Evolutionary conservation across 2,113 vertebrate species (phyloP), one percentile per base, ranked within the genome.

Genomic region (Tenebrosternarchus preto): DNA sequence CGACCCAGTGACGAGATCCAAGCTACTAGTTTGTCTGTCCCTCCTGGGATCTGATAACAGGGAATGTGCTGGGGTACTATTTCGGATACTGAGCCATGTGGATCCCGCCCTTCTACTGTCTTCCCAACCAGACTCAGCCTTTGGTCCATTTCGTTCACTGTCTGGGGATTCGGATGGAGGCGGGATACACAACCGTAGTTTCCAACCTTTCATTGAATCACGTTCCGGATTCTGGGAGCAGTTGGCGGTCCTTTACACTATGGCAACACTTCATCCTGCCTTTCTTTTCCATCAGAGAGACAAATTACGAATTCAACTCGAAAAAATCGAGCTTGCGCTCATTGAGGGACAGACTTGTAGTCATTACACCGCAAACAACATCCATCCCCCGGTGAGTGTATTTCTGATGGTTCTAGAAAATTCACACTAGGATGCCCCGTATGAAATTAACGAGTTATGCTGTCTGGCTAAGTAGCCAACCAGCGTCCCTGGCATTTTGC

Each of bases 241-340:
- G 86, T 82, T 98, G 83, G 92, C 95, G 24, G 90, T 98, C 90
- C 97, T 98, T 6, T 96, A 96, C 81, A 98, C 95, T 77, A 97
- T 98, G 96, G 96, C 96, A 43, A 97, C 96, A 1, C 87, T 97
- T 43, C 97, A 98, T 90, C 96, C 97, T 31, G 96, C 97, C 25
- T 97, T 98, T 84, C 95, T 94, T 56, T 98, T 98, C 87, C 96
- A 98, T 90, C 97, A 98, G 87, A 92, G 96, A 75, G 95, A 96
- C 86, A 95, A 93, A 15, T 91, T 98, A 80, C 86, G 95, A 59
- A 92, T 90, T 61, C 94, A 95, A 76, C 91, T 98, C 31, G 95
- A 96, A 29, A 87, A 67, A 39, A 11, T 68, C 11, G 91, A 95
- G 77, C 88, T 93, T 86, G 81, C 86, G 53, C 90, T 92, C 73